A percentile compares a stretch with the other conserved stretches of the same genome.
These are phyloP conservation scores for Resseliella maxima DNA, from an alignment of 2,888 invertebrate genomes.

Conservation along the genomic window DNA sequence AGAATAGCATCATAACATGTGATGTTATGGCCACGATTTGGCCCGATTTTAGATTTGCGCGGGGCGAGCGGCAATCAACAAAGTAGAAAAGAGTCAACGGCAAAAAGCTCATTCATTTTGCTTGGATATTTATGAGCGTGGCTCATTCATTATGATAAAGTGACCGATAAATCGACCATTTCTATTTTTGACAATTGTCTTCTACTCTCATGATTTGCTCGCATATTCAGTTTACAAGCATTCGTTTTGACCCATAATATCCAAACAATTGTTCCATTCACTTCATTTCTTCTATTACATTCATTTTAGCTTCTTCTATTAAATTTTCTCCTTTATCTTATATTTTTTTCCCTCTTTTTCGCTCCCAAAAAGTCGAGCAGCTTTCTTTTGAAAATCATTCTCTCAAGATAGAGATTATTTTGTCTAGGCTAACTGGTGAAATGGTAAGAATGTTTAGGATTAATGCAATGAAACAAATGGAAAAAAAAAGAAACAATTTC, in stretches of 20 bases:
- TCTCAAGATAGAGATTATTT: not conserved
- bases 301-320: not conserved
- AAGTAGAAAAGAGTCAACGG: not conserved
- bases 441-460: no score
- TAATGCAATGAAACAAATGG: not conserved
- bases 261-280: not conserved
- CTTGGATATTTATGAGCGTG: not conserved
- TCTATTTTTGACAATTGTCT: conserved; percentile 30
- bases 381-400: not conserved
- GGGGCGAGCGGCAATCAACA: not conserved
- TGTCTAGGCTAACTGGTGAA: not conserved
- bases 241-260: not conserved
- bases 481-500: not conserved
- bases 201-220: conserved; percentile 5
- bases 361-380: no score
- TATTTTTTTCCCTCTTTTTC: no score
- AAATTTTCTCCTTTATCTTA: not conserved
- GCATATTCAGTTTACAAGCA: not conserved
- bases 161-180: conserved; percentile 20
- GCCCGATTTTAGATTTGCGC: not conserved
- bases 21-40: not conserved
- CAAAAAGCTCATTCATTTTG: not conserved
- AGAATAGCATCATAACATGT: not conserved
- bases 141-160: conserved; percentile 17
- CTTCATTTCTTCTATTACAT: not conserved